Evolutionary conservation across 1,140 invertebrate genomes (phyloP).

Genomic region (Heliconius melpomene): DNA sequence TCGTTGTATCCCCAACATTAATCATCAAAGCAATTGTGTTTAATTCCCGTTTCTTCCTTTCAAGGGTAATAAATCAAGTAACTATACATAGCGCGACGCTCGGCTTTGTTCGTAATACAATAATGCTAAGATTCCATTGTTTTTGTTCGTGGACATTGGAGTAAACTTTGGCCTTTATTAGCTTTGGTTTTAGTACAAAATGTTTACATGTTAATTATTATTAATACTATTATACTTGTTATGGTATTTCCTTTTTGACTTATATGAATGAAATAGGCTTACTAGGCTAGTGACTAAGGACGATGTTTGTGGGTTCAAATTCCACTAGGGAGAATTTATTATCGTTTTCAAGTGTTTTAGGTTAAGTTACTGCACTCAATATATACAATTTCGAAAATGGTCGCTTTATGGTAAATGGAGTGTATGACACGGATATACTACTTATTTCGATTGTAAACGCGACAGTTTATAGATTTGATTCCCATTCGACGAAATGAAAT

Average conservation of each 20-base stretch:
- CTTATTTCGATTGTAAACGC: too few relatives aligned
- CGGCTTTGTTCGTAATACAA: constrained; percentile 36
- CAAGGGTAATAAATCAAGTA: constrained; percentile 61
- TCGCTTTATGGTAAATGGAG: too few relatives aligned
- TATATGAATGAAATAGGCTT: too few relatives aligned
- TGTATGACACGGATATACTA: too few relatives aligned
- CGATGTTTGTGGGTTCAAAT: too few relatives aligned
- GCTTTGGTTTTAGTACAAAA: constrained; percentile 9
- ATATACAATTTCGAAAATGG: too few relatives aligned
- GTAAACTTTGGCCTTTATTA: constrained; percentile 35
- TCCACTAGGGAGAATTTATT: too few relatives aligned
- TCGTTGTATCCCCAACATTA: constrained; percentile 59
- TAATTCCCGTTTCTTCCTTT: constrained; percentile 62
- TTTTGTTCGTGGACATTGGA: constrained; percentile 32
- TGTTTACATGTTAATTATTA: constrained; percentile 12
- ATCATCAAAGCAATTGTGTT: constrained; percentile 64
- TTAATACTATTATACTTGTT: background rate
- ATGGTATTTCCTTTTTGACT: background rate
- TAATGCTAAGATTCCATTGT: constrained; percentile 32
- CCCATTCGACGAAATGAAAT: too few relatives aligned
- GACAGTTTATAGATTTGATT: too few relatives aligned
- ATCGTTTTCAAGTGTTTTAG: too few relatives aligned
- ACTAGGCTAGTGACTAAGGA: too few relatives aligned
- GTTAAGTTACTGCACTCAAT: too few relatives aligned
- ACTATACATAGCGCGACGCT: constrained; percentile 41